Percentiles rank a stretch among this genome's conserved stretches.
Conservation (phyloP, 2,797 vertebrate genomes). For the Melanotaenia maccullochi region DNA sequence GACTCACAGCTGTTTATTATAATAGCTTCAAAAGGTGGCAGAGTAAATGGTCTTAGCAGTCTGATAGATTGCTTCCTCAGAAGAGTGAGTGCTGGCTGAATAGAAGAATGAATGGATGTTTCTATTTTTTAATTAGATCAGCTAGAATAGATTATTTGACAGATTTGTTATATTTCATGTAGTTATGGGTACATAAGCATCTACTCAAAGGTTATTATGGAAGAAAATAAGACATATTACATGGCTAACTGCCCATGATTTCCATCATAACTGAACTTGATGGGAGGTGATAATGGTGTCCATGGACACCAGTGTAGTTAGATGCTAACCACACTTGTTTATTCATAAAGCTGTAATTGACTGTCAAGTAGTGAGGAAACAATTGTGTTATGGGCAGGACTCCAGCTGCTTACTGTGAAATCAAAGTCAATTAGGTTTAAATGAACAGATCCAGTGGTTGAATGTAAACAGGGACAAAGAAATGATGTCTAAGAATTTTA, state of each 20-base stretch:
- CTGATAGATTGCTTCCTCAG: background rate
- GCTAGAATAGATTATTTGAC: too few relatives aligned
- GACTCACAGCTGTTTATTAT: background rate
- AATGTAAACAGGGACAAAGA: conserved; percentile 50
- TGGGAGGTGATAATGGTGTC: conserved; percentile 38
- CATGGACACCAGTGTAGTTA: conserved; percentile 21
- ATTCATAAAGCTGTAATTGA: conserved; percentile 66
- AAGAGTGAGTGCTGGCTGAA: conserved; percentile 1
- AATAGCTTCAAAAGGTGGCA: background rate
- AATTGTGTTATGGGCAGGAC: conserved; percentile 40
- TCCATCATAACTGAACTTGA: conserved; percentile 57
- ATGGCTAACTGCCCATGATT: conserved; percentile 33
- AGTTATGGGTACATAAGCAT: conserved; percentile 10
- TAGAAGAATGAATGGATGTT: background rate
- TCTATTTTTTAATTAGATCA: too few relatives aligned
- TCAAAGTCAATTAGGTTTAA: conserved; percentile 60
- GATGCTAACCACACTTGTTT: conserved; percentile 49
- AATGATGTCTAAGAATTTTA: conserved; percentile 47
- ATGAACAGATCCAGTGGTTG: conserved; percentile 34
- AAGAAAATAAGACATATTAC: background rate
- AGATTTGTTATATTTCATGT: too few relatives aligned
- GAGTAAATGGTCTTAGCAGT: background rate
- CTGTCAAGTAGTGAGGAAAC: conserved; percentile 56
- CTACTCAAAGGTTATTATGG: too few relatives aligned
- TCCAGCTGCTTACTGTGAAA: conserved; percentile 42